phyloP scores from a whole-genome alignment of 2,888 invertebrate species.

The Ecdyonurus torrentis region DNA sequence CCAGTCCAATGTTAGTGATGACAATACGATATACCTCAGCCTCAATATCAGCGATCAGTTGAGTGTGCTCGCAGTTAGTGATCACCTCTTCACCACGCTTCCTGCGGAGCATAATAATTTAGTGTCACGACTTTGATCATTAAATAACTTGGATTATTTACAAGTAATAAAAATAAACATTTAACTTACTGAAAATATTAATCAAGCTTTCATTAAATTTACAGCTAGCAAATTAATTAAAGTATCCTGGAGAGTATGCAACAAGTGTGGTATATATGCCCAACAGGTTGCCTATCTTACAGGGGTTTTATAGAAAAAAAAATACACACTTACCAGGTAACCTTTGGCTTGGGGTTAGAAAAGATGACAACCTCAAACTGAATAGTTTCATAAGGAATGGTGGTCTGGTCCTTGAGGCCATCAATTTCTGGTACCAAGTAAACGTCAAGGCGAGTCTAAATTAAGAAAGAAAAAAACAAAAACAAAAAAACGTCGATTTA shows the following conservation, averaged over 20 bases:
- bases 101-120: constrained; percentile 27
- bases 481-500: too few relatives aligned
- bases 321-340: constrained; percentile 49
- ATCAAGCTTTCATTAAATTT: neutral
- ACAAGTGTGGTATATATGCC: neutral
- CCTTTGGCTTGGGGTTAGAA: constrained; percentile 78
- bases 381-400: constrained; percentile 59
- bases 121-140: neutral
- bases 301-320: neutral
- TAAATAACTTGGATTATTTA: neutral
- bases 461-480: neutral
- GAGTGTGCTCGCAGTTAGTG: constrained; percentile 34
- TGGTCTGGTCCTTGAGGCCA: constrained; percentile 51
- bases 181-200: neutral
- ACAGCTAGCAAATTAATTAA: neutral
- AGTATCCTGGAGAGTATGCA: neutral
- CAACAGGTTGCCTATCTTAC: too few relatives aligned
- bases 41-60: constrained; percentile 40
- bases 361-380: constrained; percentile 65
- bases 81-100: constrained; percentile 45
- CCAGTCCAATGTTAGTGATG: constrained; percentile 48
- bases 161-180: constrained; percentile 8
- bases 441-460: constrained; percentile 51
- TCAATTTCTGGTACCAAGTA: constrained; percentile 62
- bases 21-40: constrained; percentile 51